phyloP scores from a whole-genome alignment of 2,797 vertebrate species.

The Tragelaphus oryx region DNA sequence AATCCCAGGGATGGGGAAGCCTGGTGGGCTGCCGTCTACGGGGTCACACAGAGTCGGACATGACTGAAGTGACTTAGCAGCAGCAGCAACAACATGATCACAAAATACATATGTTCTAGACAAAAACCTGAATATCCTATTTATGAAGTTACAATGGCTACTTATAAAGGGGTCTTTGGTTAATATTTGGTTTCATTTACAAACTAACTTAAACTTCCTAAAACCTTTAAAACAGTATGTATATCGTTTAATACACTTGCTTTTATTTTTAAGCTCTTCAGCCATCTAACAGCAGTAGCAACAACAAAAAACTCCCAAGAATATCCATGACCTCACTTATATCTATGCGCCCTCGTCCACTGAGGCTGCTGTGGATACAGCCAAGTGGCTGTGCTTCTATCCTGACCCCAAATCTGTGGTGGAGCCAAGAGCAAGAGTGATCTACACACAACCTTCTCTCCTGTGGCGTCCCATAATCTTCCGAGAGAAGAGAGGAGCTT shows the following conservation, averaged over 20 bases:
- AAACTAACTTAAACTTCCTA: background rate
- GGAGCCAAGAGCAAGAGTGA: background rate
- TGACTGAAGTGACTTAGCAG: too few species aligned
- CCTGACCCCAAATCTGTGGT: background rate
- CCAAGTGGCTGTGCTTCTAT: background rate
- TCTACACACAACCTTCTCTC: background rate
- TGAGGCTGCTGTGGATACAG: background rate
- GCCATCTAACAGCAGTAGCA: background rate
- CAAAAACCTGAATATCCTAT: background rate
- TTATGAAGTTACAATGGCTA: background rate
- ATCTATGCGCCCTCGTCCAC: background rate
- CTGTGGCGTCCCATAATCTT: background rate
- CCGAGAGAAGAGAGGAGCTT: background rate
- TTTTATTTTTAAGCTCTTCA: background rate
- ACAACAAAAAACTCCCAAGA: background rate
- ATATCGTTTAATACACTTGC: background rate
- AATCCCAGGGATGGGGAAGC: too few species aligned
- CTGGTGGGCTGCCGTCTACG: too few species aligned
- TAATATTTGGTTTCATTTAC: background rate
- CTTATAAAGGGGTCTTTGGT: background rate
- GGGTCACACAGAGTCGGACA: too few species aligned
- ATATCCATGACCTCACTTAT: background rate
- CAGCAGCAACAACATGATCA: background rate
- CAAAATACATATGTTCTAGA: background rate
- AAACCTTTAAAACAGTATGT: background rate